Base-by-base conservation (phyloP, 2,888 invertebrate genomes). In the Pimpla rufipes region DNA sequence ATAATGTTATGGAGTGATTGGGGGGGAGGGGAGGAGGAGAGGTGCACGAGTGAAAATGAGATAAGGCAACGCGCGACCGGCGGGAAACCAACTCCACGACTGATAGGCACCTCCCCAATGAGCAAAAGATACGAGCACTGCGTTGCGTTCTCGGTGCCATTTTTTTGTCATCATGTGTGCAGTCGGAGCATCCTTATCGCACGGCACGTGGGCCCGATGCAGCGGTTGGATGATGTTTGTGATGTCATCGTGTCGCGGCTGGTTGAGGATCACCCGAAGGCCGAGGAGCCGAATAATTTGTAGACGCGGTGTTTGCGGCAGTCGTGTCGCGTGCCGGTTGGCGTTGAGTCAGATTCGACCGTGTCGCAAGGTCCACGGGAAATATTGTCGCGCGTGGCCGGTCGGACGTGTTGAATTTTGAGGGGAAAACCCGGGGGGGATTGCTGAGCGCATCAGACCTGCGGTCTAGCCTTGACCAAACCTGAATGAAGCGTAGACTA, bases 101-200 rank as follows among this genome's bases (percentile, higher is more conserved):
- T 16, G 59, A 59, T 35, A 59, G 7, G 2, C n/a, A n/a, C n/a
- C n/a, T 1, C 16, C 7, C 16, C 59, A 59, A 35, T n/a, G 8
- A 59, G 59, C n/a, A 59, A 59, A 59, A 59, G 59, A 59, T 59
- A 59, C 37, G 16, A 1, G 8, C n/a, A n/a, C 59, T 35, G 3
- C 37, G 16, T 35, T 16, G 4, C 7, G 7, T 8, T 59, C 6
- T 59, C 16, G 35, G 29, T 59, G 16, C 1, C 35, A 37, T 59
- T 59, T 59, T 59, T 59, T 3, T 59, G 3, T 29, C 5, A 3
- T 29, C 29, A 5, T 16, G 29, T 16, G 10, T 59, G 16, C 16
- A 37, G 35, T 35, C 57, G 5, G 29, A 35, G 2, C n/a, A 59
- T 16, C 37, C 13, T 59, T 59, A 59, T 59, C 59, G 10, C 59